Conservation (phyloP, 2,113 vertebrate species). For the Baryphthengus martii region DNA sequence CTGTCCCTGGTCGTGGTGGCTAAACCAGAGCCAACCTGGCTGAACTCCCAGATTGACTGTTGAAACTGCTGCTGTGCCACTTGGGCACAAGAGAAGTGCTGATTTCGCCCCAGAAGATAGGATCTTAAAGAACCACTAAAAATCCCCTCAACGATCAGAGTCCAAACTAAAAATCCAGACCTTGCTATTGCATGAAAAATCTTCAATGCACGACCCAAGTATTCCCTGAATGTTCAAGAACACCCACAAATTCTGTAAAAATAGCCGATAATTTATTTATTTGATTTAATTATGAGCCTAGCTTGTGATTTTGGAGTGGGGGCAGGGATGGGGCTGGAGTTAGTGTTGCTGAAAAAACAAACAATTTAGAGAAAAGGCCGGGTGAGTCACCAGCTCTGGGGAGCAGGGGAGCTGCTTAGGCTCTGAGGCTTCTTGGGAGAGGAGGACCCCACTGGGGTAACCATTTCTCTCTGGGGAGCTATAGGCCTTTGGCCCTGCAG, state of each 20-base stretch:
- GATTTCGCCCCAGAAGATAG: neutral
- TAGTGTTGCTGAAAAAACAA: neutral
- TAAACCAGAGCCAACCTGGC: neutral
- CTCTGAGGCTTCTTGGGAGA: neutral
- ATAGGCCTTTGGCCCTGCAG: neutral
- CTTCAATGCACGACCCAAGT: neutral
- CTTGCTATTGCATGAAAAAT: neutral
- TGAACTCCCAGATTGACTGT: neutral
- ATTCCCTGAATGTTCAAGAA: conserved; percentile 31
- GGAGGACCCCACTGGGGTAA: neutral
- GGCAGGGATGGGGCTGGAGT: neutral
- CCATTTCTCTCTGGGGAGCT: neutral
- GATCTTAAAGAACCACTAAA: neutral
- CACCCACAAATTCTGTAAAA: conserved; percentile 16
- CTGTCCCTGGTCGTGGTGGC: neutral
- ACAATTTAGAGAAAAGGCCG: neutral
- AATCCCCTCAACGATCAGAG: neutral
- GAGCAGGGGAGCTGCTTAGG: neutral
- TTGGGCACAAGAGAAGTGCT: neutral
- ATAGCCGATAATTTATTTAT: conserved; percentile 12
- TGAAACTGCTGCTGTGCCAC: neutral
- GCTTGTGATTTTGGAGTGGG: neutral
- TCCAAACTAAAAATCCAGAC: neutral
- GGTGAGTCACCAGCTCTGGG: neutral
- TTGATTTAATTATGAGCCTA: conserved; percentile 9